Percentiles rank a stretch among this genome's conserved stretches.
These are phyloP conservation scores for Poecilia picta DNA, from an alignment of 2,797 vertebrate species.

Conservation along the genomic window DNA sequence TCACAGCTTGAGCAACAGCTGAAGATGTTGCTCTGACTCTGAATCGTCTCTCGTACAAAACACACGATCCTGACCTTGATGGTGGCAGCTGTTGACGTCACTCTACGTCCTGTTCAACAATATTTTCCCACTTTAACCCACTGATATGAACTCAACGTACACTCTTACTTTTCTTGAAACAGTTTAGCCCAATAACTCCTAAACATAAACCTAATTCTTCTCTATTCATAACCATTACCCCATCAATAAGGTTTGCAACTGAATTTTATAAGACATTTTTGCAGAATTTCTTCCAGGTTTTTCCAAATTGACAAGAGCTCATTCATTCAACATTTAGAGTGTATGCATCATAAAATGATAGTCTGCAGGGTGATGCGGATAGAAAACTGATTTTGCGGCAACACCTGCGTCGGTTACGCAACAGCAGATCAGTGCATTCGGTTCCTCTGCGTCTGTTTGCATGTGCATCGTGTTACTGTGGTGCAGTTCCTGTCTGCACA, in stretches of 20 bases:
- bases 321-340: slow-evolving; percentile 58
- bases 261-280: neutral
- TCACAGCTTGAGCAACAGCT: slow-evolving; percentile 64
- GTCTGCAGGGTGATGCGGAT: neutral
- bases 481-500: neutral
- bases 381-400: neutral
- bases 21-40: slow-evolving; percentile 68
- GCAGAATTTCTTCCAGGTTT: neutral
- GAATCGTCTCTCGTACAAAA: slow-evolving; percentile 43
- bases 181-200: neutral
- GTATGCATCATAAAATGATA: neutral
- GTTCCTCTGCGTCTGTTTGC: neutral
- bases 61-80: slow-evolving; percentile 45
- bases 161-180: neutral
- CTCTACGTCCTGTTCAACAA: slow-evolving; percentile 30
- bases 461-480: neutral
- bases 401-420: neutral
- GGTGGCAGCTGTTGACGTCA: slow-evolving; percentile 66
- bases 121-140: neutral
- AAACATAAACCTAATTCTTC: neutral
- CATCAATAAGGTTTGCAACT: neutral
- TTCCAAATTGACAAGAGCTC: neutral
- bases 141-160: neutral
- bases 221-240: too few relatives aligned
- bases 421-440: neutral